Conservation (phyloP, 2,113 vertebrate genomes). For the Ochotona princeps region DNA sequence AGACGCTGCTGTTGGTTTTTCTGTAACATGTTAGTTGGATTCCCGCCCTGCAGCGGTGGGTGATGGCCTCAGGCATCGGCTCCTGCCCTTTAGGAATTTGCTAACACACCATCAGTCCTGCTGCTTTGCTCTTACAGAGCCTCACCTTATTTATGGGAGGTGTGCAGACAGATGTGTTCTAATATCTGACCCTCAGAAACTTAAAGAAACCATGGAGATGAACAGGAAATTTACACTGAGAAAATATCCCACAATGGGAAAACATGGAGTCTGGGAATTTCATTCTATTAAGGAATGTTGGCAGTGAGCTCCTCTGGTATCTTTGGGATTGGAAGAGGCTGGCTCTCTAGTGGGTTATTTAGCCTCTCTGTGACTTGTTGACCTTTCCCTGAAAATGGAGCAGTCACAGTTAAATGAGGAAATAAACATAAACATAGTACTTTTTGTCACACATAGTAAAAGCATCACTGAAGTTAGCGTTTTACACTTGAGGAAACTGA, state of each 20-base stretch:
- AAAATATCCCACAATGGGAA: neutral
- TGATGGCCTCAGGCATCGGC: constrained; percentile 34
- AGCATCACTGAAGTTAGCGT: neutral
- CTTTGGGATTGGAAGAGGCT: neutral
- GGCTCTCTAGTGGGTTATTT: neutral
- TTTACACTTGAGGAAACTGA: constrained; percentile 53
- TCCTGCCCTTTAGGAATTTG: neutral
- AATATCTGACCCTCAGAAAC: neutral
- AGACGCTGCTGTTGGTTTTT: constrained; percentile 32
- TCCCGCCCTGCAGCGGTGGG: neutral
- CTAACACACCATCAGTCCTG: neutral
- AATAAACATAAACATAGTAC: neutral
- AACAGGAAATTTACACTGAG: neutral
- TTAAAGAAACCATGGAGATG: neutral
- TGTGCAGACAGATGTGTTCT: neutral
- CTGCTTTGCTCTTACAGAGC: neutral
- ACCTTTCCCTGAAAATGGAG: constrained; percentile 10
- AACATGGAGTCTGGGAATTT: neutral
- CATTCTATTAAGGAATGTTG: neutral
- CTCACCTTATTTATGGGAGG: neutral
- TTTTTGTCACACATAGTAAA: constrained; percentile 27
- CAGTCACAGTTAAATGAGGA: neutral
- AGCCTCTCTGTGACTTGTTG: neutral
- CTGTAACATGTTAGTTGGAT: neutral
- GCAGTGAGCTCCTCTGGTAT: neutral